Conservation (phyloP, 2,888 invertebrate genomes). For the Saturnia japonica region DNA sequence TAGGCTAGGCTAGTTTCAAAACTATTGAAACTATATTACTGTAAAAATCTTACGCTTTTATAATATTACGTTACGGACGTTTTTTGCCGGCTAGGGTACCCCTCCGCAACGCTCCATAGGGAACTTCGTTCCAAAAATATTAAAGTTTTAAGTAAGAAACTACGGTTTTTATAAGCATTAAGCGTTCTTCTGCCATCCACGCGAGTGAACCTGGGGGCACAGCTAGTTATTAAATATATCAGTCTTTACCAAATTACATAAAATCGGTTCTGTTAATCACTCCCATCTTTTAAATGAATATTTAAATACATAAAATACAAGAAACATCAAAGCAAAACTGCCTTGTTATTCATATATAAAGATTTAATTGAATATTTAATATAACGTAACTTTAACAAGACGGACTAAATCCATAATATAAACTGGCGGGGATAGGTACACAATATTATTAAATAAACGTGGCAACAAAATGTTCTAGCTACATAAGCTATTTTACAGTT, state of each 20-base stretch:
- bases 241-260: background rate
- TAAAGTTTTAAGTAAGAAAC: no score
- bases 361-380: constrained; percentile 55
- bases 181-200: no score
- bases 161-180: no score
- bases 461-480: constrained; percentile 14
- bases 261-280: background rate
- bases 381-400: constrained; percentile 38
- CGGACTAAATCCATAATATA: constrained; percentile 29
- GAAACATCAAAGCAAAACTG: constrained; percentile 30
- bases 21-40: no score
- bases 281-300: background rate
- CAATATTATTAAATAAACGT: constrained; percentile 21
- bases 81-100: no score
- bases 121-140: no score
- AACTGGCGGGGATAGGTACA: constrained; percentile 28
- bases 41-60: no score
- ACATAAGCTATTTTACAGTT: background rate
- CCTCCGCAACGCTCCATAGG: no score
- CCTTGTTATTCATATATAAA: constrained; percentile 30
- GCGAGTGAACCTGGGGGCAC: no score
- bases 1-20: no score
- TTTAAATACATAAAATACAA: constrained; percentile 27
- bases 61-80: no score
- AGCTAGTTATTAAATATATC: background rate